Conservation (phyloP, 2,113 vertebrate genomes). For the Perccottus glenii region DNA sequence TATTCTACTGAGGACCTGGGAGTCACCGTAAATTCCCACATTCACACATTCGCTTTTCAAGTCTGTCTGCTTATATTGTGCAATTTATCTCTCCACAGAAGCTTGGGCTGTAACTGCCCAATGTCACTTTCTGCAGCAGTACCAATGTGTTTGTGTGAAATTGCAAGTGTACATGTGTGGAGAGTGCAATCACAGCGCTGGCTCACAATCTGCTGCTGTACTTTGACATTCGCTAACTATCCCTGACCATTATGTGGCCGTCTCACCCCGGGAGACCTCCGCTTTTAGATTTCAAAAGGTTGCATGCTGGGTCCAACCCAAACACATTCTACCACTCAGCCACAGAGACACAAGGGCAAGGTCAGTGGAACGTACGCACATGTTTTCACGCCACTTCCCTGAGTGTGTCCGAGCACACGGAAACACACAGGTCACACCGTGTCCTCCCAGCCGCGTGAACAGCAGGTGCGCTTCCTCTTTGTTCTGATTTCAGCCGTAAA, state of each 20-base stretch:
- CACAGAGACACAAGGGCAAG: constrained; percentile 54
- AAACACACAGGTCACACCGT: constrained; percentile 22
- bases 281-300: constrained; percentile 64
- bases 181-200: constrained; percentile 20
- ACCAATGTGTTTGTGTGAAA: neutral
- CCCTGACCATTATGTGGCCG: constrained; percentile 42
- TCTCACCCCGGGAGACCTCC: constrained; percentile 54
- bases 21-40: neutral
- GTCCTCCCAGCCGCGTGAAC: constrained; percentile 10
- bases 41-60: neutral
- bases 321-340: constrained; percentile 52
- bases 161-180: neutral
- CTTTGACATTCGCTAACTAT: constrained; percentile 60
- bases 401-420: constrained; percentile 31
- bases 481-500: constrained; percentile 14
- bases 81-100: constrained; percentile 33
- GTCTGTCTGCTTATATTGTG: constrained; percentile 2
- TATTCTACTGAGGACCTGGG: constrained; percentile 20
- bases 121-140: neutral
- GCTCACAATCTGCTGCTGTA: constrained; percentile 36
- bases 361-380: constrained; percentile 39
- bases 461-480: constrained; percentile 8
- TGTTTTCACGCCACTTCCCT: constrained; percentile 22
- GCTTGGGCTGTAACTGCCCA: neutral
- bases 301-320: constrained; percentile 59